These are phyloP conservation scores for Spondyliosoma cantharus DNA, from an alignment of 2,797 vertebrate species.

Conservation along the genomic window DNA sequence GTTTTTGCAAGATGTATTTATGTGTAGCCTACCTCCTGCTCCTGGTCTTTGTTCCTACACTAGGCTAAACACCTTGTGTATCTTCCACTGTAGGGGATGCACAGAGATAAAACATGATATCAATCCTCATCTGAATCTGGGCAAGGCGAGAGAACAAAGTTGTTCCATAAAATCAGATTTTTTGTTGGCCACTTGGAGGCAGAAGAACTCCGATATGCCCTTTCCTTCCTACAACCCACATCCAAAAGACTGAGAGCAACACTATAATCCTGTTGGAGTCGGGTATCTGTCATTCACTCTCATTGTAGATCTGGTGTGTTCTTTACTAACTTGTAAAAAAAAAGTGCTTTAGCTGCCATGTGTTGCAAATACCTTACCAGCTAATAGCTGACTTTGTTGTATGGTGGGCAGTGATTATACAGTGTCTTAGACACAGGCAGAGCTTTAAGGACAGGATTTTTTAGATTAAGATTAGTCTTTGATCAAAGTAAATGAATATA, in stretches of 20 bases:
- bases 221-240: neutral
- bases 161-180: neutral
- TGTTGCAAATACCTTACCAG: neutral
- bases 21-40: neutral
- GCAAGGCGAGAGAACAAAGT: neutral
- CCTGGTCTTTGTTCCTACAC: neutral
- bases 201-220: neutral
- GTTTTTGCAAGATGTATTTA: neutral
- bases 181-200: conserved; percentile 31
- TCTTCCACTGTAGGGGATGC: neutral
- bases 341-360: neutral
- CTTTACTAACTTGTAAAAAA: neutral
- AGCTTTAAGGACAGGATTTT: neutral
- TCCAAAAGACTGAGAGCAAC: no score
- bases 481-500: neutral
- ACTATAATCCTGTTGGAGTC: no score
- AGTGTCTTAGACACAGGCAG: neutral
- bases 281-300: neutral
- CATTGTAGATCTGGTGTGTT: neutral
- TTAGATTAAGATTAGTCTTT: neutral
- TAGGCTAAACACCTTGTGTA: neutral
- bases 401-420: neutral
- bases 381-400: neutral
- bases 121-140: neutral
- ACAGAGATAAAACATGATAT: neutral